Conservation (phyloP, 2,113 vertebrate genomes). For the Mobula birostris region DNA sequence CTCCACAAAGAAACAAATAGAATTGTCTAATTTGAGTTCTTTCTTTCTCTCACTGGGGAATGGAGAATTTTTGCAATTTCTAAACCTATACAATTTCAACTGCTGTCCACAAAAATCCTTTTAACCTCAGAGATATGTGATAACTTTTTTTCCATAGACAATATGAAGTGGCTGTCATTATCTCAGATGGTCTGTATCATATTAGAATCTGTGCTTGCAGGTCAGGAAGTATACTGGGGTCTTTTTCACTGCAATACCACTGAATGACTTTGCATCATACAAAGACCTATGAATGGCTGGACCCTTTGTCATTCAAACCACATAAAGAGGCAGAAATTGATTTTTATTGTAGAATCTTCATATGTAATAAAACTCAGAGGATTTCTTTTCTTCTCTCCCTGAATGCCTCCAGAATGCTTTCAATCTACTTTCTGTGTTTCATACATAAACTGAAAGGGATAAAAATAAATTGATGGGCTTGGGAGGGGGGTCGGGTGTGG, state of each 20-base stretch:
- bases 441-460: slow-evolving; percentile 93
- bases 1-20: slow-evolving; percentile 30
- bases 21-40: slow-evolving; percentile 25
- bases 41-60: not conserved
- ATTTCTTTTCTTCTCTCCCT: slow-evolving; percentile 97
- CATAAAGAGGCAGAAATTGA: slow-evolving; percentile 99
- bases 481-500: slow-evolving; percentile 46
- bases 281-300: slow-evolving; percentile 93
- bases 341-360: slow-evolving; percentile 99
- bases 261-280: slow-evolving; percentile 98
- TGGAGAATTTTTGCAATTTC: slow-evolving; percentile 9
- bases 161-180: slow-evolving; percentile 99
- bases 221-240: slow-evolving; percentile 84
- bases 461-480: slow-evolving; percentile 71
- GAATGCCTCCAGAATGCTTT: slow-evolving; percentile 99
- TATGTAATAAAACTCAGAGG: slow-evolving; percentile 99
- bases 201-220: slow-evolving; percentile 93
- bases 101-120: slow-evolving; percentile 81
- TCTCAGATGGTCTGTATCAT: slow-evolving; percentile 96
- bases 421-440: slow-evolving; percentile 98
- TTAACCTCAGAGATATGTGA: slow-evolving; percentile 97
- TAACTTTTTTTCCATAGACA: slow-evolving; percentile 79
- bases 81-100: slow-evolving; percentile 65
- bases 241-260: slow-evolving; percentile 79
- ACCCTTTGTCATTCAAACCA: slow-evolving; percentile 99